Conservation (phyloP, 2,113 vertebrate genomes). For the Danionella cerebrum region DNA sequence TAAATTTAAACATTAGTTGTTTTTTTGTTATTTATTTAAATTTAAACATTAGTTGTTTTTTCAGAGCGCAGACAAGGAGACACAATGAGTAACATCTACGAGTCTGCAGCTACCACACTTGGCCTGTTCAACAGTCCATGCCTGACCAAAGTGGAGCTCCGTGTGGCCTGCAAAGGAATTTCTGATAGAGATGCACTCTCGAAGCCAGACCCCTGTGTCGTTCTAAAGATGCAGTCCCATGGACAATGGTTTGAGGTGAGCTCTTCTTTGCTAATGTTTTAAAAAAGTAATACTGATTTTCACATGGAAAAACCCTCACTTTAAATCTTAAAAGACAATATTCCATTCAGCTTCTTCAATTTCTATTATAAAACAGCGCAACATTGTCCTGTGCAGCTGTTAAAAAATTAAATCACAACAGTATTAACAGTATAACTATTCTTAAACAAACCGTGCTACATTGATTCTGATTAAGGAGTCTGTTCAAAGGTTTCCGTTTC, state of each 20-base stretch:
- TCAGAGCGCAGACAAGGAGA: slow-evolving; percentile 23
- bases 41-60: background rate
- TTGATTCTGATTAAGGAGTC: background rate
- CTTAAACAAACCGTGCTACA: too few species aligned
- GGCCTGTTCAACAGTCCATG: slow-evolving; percentile 77
- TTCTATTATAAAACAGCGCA: slow-evolving; percentile 1
- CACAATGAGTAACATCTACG: slow-evolving; percentile 69
- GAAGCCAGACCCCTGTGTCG: slow-evolving; percentile 77
- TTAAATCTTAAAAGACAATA: too few species aligned
- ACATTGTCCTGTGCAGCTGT: too few species aligned
- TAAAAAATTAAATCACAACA: too few species aligned
- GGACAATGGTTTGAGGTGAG: slow-evolving; percentile 82
- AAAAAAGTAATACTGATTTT: too few species aligned
- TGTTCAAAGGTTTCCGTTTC: background rate
- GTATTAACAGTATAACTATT: too few species aligned
- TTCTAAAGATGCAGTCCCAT: slow-evolving; percentile 77
- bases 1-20: too few species aligned
- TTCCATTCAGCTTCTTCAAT: too few species aligned
- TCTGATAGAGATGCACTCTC: slow-evolving; percentile 72
- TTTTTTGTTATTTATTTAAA: too few species aligned
- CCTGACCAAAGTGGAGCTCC: slow-evolving; percentile 77
- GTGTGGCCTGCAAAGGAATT: slow-evolving; percentile 76
- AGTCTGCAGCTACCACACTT: slow-evolving; percentile 70
- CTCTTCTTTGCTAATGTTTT: background rate
- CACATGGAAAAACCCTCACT: too few species aligned